These are phyloP conservation scores for Chironomus riparius DNA, from an alignment of 2,888 invertebrate genomes.

Conservation along the genomic window DNA sequence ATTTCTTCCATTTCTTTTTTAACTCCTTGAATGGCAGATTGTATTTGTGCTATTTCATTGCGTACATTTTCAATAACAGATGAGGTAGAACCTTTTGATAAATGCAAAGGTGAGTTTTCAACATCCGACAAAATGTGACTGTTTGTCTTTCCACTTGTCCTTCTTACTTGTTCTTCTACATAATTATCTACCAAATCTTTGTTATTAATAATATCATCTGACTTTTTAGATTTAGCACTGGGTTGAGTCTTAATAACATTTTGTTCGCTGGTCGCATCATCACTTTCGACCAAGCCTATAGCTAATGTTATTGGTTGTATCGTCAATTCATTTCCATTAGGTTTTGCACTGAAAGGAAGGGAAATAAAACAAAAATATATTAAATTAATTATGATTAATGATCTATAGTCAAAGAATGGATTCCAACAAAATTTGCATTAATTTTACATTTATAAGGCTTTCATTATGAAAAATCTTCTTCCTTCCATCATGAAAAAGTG, in stretches of 20 bases:
- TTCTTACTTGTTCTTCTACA: conserved; percentile 14
- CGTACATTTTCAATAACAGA: conserved; percentile 6
- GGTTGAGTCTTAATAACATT: conserved; percentile 3
- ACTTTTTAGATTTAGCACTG: conserved; percentile 13
- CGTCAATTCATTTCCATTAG: conserved; percentile 17
- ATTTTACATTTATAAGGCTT: too few species aligned
- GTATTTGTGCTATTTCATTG: conserved; percentile 23
- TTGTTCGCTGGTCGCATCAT: background rate
- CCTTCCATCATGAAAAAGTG: too few species aligned
- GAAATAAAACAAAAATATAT: background rate
- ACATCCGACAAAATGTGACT: conserved; percentile 23
- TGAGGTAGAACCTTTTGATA: background rate
- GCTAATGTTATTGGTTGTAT: conserved; percentile 15
- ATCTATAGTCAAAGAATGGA: too few species aligned
- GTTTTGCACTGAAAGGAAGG: background rate
- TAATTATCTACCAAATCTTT: conserved; percentile 13
- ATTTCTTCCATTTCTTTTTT: conserved; percentile 20
- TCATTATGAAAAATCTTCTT: too few species aligned
- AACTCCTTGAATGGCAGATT: background rate
- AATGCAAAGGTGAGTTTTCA: conserved; percentile 12
- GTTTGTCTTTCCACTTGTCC: conserved; percentile 22
- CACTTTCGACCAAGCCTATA: conserved; percentile 17
- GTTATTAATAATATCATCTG: background rate
- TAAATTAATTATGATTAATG: background rate
- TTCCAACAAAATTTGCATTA: too few species aligned